Evolutionary conservation across 2,113 vertebrate species (phyloP).

Genomic region (Indicator indicator): DNA sequence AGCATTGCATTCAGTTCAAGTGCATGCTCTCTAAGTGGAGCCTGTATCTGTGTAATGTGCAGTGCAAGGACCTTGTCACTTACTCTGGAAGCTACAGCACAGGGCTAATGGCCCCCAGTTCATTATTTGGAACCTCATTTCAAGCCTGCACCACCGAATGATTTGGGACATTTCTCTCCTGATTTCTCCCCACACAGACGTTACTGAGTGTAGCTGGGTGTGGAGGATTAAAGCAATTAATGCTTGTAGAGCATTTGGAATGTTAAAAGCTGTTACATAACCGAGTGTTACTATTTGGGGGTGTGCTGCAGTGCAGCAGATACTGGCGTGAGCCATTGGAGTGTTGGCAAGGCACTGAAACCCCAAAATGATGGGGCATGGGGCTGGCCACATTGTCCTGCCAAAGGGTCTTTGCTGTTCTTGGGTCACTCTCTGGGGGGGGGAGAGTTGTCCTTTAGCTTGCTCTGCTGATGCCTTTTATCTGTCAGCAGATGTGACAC

Average conservation of each 20-base stretch:
- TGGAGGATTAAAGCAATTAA: constrained; percentile 42
- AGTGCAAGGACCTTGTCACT: not conserved
- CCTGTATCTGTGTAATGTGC: not conserved
- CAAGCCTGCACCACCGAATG: not conserved
- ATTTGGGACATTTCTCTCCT: not conserved
- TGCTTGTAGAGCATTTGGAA: not conserved
- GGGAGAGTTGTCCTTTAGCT: not conserved
- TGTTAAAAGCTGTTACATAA: constrained; percentile 23
- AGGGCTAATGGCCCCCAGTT: not conserved
- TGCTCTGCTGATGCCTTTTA: not conserved
- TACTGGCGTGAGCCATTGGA: fast-evolving
- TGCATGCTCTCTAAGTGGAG: not conserved
- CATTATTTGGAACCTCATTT: not conserved
- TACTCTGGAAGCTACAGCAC: not conserved
- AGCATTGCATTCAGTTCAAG: not conserved
- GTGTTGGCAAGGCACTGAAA: not conserved
- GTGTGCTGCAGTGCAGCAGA: constrained; percentile 50
- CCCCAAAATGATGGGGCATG: fast-evolving
- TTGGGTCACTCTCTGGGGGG: not conserved
- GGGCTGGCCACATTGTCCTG: not conserved
- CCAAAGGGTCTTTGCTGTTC: not conserved
- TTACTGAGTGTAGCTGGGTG: not conserved
- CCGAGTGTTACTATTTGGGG: constrained; percentile 50
- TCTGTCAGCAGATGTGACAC: not conserved
- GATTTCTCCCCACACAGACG: not conserved